These are phyloP conservation scores for Trilocha varians DNA, from an alignment of 2,888 invertebrate genomes.

Conservation along the genomic window DNA sequence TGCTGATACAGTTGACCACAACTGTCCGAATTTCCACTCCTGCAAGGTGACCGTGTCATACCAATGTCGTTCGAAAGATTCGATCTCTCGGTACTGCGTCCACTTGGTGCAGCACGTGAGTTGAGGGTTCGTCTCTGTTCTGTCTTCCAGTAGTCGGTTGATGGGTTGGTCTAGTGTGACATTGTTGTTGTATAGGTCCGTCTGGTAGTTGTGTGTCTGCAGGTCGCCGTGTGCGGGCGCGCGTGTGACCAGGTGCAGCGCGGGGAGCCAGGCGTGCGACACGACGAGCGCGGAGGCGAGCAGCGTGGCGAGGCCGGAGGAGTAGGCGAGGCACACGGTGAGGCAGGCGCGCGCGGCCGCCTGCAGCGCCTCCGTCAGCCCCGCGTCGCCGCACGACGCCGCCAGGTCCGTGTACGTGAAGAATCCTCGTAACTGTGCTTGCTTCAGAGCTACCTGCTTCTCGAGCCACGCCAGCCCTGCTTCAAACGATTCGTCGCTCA, in stretches of 20 bases:
- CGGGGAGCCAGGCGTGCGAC: constrained; percentile 21
- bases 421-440: constrained; percentile 83
- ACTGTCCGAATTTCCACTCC: constrained; percentile 38
- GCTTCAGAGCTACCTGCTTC: constrained; percentile 79
- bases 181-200: constrained; percentile 19
- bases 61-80: constrained; percentile 22
- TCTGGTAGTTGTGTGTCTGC: constrained; percentile 16
- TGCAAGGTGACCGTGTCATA: constrained; percentile 23
- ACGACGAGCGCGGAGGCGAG: constrained; percentile 31
- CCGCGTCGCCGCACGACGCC: constrained; percentile 63
- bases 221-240: constrained; percentile 11
- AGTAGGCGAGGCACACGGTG: constrained; percentile 22
- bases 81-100: constrained; percentile 27
- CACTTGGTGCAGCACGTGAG: constrained; percentile 43
- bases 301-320: constrained; percentile 22
- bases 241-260: constrained; percentile 17
- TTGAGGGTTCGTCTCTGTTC: constrained; percentile 12
- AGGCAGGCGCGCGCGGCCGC: constrained; percentile 19
- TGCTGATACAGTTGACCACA: constrained; percentile 42
- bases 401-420: constrained; percentile 86
- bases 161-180: constrained; percentile 18
- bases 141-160: constrained; percentile 15
- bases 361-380: constrained; percentile 31
- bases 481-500: constrained; percentile 83
- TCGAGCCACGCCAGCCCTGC: constrained; percentile 80